phyloP scores from a whole-genome alignment of 2,888 invertebrate genomes.

The Oscheius sp. region DNA sequence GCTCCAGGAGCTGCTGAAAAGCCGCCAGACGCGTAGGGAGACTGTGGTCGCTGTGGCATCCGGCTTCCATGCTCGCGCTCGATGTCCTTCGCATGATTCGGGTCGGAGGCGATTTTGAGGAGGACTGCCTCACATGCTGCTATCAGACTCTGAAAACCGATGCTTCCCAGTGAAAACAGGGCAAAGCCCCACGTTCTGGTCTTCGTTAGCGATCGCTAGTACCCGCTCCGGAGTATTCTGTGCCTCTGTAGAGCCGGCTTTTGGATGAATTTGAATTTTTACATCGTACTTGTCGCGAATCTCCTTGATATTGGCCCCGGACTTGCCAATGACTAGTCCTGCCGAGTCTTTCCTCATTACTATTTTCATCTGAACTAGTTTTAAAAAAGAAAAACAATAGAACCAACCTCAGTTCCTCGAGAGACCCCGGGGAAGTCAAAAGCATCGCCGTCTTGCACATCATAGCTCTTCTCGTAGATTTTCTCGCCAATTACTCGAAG shows the following conservation, averaged over 20 bases:
- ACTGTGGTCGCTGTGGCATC: not conserved
- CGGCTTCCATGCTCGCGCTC: slow-evolving; percentile 14
- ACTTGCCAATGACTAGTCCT: slow-evolving; percentile 97
- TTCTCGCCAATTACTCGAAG: slow-evolving; percentile 94
- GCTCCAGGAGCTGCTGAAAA: too few species aligned
- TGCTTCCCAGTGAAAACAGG: not conserved
- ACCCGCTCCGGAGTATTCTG: slow-evolving; percentile 86
- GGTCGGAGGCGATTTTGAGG: slow-evolving; percentile 95
- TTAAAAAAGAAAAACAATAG: not conserved
- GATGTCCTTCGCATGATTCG: slow-evolving; percentile 78
- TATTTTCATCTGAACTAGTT: slow-evolving; percentile 83
- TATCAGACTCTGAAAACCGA: slow-evolving; percentile 49
- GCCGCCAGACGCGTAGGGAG: not conserved
- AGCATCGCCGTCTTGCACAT: slow-evolving; percentile 76
- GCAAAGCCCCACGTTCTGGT: slow-evolving; percentile 76
- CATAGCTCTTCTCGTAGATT: slow-evolving; percentile 92
- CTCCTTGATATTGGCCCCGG: slow-evolving; percentile 89
- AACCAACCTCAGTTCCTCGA: slow-evolving; percentile 41
- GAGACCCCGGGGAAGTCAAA: slow-evolving; percentile 68
- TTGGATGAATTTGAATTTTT: slow-evolving; percentile 83
- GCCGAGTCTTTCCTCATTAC: slow-evolving; percentile 95
- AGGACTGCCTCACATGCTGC: slow-evolving; percentile 90
- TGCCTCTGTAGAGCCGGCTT: slow-evolving; percentile 83
- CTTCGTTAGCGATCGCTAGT: slow-evolving; percentile 95
- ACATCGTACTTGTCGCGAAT: slow-evolving; percentile 65